A percentile compares a stretch with the other conserved stretches of the same genome.
Evolutionary conservation across 2,888 invertebrate genomes (phyloP).

Genomic region (Nomada hirtipes): DNA sequence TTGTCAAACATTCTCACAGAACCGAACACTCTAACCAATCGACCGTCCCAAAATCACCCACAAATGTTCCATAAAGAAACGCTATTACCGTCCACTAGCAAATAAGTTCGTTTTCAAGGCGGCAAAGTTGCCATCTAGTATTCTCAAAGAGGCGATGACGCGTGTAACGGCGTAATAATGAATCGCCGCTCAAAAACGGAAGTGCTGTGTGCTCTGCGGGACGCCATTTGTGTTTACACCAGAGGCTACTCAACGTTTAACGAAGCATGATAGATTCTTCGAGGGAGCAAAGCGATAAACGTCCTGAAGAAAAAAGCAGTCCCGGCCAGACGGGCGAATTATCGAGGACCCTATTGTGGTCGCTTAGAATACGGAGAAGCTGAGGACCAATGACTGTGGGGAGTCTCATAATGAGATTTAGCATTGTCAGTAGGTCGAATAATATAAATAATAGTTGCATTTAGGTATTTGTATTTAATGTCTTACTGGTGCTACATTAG

Average conservation of each 20-base stretch:
- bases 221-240: conserved; percentile 78
- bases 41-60: no score
- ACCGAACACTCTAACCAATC: not conserved
- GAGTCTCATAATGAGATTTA: conserved; percentile 64
- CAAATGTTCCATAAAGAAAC: not conserved
- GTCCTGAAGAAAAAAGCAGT: conserved; percentile 14
- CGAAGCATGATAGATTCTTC: conserved; percentile 72
- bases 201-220: conserved; percentile 68
- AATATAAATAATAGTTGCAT: no score
- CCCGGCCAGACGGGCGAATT: conserved; percentile 37
- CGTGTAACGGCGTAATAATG: conserved; percentile 60
- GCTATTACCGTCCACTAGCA: conserved; percentile 19
- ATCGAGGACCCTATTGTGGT: conserved; percentile 46
- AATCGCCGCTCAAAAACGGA: conserved; percentile 68
- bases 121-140: conserved; percentile 41
- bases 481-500: no score
- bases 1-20: conserved; percentile 4
- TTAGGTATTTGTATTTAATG: no score
- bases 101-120: conserved; percentile 15
- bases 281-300: conserved; percentile 18
- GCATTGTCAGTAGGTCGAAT: conserved; percentile 53
- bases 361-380: not conserved
- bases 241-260: conserved; percentile 69
- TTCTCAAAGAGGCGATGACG: conserved; percentile 52
- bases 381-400: not conserved